Percentiles rank a stretch among this genome's conserved stretches.
Conservation (phyloP, 2,888 invertebrate genomes). For the Thera britannica region DNA sequence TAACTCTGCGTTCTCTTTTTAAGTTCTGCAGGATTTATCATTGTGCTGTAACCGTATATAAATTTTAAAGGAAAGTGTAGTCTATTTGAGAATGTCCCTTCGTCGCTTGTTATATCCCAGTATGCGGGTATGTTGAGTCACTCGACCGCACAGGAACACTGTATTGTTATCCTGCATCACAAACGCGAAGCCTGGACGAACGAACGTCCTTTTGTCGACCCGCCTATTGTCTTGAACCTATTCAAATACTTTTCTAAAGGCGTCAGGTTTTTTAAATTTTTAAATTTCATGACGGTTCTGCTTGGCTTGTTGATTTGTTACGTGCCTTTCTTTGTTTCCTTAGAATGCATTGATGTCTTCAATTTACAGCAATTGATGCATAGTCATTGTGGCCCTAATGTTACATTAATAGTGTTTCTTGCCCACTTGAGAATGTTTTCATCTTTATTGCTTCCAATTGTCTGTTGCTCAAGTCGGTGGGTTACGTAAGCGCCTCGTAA, state of each 20-base stretch:
- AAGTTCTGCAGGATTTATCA: conserved; percentile 17
- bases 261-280: conserved; percentile 55
- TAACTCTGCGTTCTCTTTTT: conserved; percentile 1
- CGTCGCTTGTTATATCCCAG: conserved; percentile 49
- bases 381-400: conserved; percentile 60
- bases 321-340: conserved; percentile 47
- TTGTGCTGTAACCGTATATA: conserved; percentile 15
- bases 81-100: conserved; percentile 23
- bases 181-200: conserved; percentile 63
- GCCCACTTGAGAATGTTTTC: conserved; percentile 71
- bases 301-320: conserved; percentile 44
- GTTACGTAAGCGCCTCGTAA: conserved; percentile 71
- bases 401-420: conserved; percentile 69
- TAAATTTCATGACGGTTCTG: conserved; percentile 54
- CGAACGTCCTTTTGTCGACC: conserved; percentile 71
- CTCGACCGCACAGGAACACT: conserved; percentile 72
- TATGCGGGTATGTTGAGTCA: conserved; percentile 70
- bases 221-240: conserved; percentile 70
- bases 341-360: conserved; percentile 49
- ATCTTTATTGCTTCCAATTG: conserved; percentile 77
- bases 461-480: conserved; percentile 70
- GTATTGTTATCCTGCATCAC: conserved; percentile 70
- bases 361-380: conserved; percentile 53
- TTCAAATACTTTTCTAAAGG: conserved; percentile 68
- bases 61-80: conserved; percentile 39